Evolutionary conservation across 2,888 invertebrate genomes (phyloP).

Genomic region (Oscheius onirici): DNA sequence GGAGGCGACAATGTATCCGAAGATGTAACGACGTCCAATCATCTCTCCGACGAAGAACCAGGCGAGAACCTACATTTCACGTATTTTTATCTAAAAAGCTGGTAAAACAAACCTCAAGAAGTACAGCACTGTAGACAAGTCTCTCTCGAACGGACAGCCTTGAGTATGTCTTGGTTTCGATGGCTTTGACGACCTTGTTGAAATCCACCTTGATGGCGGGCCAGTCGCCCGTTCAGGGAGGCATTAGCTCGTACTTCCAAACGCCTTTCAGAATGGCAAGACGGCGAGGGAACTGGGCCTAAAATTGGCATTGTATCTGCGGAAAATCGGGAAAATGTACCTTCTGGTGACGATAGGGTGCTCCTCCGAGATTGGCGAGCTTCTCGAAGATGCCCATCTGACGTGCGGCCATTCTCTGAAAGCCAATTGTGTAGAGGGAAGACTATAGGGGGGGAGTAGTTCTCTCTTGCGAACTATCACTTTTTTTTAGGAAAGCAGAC

Average conservation of each 20-base stretch:
- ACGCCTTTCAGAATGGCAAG: constrained; percentile 78
- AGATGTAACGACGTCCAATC: constrained; percentile 89
- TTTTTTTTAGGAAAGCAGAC: too few species aligned
- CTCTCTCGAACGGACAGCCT: constrained; percentile 44
- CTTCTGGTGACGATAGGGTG: constrained; percentile 62
- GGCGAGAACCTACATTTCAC: constrained; percentile 85
- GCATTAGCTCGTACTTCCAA: constrained; percentile 88
- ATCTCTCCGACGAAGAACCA: constrained; percentile 98
- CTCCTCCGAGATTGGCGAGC: constrained; percentile 58
- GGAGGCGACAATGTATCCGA: constrained; percentile 78
- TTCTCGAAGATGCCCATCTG: constrained; percentile 63
- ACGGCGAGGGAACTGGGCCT: constrained; percentile 62
- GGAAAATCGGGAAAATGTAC: neutral
- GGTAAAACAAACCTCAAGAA: constrained; percentile 29
- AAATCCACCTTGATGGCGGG: constrained; percentile 75
- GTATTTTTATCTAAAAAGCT: neutral
- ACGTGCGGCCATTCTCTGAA: constrained; percentile 52
- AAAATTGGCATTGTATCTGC: neutral
- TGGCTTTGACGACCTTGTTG: constrained; percentile 39
- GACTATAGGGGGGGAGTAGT: too few species aligned
- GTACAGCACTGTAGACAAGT: constrained; percentile 31
- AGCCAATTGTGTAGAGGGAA: too few species aligned
- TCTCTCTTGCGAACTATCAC: too few species aligned
- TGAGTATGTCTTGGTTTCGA: constrained; percentile 55
- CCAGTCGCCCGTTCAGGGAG: constrained; percentile 84